phyloP scores from a whole-genome alignment of 2,888 invertebrate genomes.

The Drosophila basisetae region DNA sequence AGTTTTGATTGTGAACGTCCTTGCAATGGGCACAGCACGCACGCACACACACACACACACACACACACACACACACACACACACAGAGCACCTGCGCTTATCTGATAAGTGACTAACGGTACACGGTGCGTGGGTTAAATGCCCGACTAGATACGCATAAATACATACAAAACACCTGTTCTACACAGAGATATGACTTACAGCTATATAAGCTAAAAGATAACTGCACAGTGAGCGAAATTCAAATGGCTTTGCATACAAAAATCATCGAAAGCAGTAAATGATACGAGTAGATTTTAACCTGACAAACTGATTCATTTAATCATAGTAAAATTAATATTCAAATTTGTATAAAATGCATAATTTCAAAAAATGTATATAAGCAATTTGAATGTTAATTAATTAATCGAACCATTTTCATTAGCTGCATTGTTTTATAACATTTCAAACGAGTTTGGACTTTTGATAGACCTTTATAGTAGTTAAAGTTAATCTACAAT shows the following conservation, averaged over 20 bases:
- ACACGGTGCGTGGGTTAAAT: constrained; percentile 16
- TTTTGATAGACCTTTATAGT: background rate
- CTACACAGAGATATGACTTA: constrained; percentile 17
- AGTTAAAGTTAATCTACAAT: background rate
- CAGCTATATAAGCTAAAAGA: constrained; percentile 14
- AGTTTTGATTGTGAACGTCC: constrained; percentile 67
- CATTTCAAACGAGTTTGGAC: background rate
- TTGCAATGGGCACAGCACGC: constrained; percentile 46
- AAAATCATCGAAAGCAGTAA: background rate
- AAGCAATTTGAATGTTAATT: background rate
- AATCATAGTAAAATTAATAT: background rate
- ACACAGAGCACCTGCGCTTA: constrained; percentile 33
- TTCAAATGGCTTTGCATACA: background rate
- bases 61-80: constrained; percentile 16
- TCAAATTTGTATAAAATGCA: background rate
- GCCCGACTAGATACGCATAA: constrained; percentile 45
- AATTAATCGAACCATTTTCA: background rate
- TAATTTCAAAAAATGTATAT: background rate
- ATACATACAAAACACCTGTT: constrained; percentile 28
- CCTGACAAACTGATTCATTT: background rate
- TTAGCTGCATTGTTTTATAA: background rate
- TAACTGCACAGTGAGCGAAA: constrained; percentile 38
- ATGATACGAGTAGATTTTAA: background rate
- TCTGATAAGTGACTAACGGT: constrained; percentile 45
- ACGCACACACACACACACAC: constrained; percentile 4